These are phyloP conservation scores for Danio albolineatus DNA, from an alignment of 2,797 vertebrate genomes.

Conservation along the genomic window DNA sequence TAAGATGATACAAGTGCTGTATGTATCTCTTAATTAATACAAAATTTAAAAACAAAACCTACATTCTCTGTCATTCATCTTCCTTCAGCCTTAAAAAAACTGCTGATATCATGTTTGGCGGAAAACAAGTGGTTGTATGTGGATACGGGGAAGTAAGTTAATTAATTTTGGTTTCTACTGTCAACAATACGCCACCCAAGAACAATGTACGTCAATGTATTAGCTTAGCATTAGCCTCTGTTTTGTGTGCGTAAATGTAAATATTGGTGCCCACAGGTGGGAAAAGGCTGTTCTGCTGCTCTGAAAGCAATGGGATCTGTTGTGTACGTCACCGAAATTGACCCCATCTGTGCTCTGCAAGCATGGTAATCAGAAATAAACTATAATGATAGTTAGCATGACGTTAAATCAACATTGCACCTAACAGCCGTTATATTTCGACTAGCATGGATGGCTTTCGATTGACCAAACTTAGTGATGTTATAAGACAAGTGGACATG, in stretches of 20 bases:
- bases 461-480: constrained; percentile 88
- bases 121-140: constrained; percentile 96
- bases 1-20: constrained; percentile 60
- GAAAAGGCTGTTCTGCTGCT: constrained; percentile 92
- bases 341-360: constrained; percentile 95
- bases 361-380: constrained; percentile 83
- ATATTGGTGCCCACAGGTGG: constrained; percentile 79
- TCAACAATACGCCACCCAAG: background rate
- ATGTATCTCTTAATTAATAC: background rate
- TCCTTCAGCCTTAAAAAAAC: constrained; percentile 89
- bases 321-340: constrained; percentile 91
- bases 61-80: constrained; percentile 5
- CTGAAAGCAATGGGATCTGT: constrained; percentile 90
- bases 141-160: constrained; percentile 93
- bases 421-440: background rate
- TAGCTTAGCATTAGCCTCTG: background rate
- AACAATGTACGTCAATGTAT: background rate
- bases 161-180: background rate
- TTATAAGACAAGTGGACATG: constrained; percentile 88
- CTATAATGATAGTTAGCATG: background rate
- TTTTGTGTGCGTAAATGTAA: constrained; percentile 38
- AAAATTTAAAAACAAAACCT: background rate
- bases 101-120: constrained; percentile 96
- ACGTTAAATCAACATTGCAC: background rate
- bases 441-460: constrained; percentile 95